Evolutionary conservation across 1,140 invertebrate genomes (phyloP), one percentile per base, ranked within the genome.

Genomic region (Sitobion miscanthi): DNA sequence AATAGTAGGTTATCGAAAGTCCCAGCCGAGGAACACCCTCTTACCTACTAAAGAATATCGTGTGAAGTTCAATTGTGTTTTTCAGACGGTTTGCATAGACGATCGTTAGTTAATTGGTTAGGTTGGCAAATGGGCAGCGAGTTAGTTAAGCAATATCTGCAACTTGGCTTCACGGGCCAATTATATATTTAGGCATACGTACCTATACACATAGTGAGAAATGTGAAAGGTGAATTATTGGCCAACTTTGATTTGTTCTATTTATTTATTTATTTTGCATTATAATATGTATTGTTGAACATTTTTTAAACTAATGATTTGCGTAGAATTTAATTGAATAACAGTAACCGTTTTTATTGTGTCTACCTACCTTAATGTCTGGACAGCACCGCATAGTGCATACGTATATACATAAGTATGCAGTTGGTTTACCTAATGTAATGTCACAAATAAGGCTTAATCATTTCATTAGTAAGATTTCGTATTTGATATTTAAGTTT

Each of bases 151-250:
- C 35, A 89, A 89, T 57, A 89, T 42, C 17, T 85, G 42, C 21
- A 89, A 54, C 87, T 89, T 89, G 49, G n/a, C n/a, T 52, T 6
- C 42, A 42, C 42, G 42, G 42, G 2, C 42, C 42, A 3, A 54
- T n/a, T 83, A 42, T 62, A 42, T 42, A 86, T 62, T 30, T 62
- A 62, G 57, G 21, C 82, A 38, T 83, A 38, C 23, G 42, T 85
- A 21, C 20, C 14, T 83, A 35, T 35, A 77, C 14, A 17, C 17
- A 8, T 54, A 38, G 49, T 54, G 49, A 52, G 49, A 89, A 89
- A 89, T 57, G 49, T 89, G 88, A 57, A 89, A 89, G 88, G 88
- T 89, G 52, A 57, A 57, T 89, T 89, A 57, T 89, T 57, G 86
- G n/a, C 45, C 47, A 87, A 87, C 86, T 49, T 49, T 87, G 23